A percentile compares a stretch with the other conserved stretches of the same genome.
These are phyloP conservation scores for Myripristis jacobus DNA, from an alignment of 2,797 vertebrate genomes.

Conservation along the genomic window DNA sequence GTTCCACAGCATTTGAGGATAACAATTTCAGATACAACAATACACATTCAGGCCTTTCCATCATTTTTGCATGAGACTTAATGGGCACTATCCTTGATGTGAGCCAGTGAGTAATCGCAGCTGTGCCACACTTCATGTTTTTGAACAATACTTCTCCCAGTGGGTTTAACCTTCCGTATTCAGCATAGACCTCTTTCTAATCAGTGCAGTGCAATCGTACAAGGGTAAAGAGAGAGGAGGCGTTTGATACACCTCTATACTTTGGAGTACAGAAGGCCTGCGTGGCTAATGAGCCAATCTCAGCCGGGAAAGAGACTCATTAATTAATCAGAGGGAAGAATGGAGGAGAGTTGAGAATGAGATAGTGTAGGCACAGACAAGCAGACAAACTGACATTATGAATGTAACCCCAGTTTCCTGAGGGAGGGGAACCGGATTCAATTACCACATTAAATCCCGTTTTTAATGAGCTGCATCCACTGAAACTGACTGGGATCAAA, in stretches of 20 bases:
- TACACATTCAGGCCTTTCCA: neutral
- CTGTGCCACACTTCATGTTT: constrained; percentile 10
- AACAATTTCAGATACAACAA: constrained; percentile 2
- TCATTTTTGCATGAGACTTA: constrained; percentile 31
- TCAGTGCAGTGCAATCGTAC: constrained; percentile 10
- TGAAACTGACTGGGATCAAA: too few relatives aligned
- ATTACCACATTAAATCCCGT: too few relatives aligned
- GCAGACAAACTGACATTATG: neutral
- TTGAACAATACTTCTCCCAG: constrained; percentile 11
- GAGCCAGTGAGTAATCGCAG: constrained; percentile 29
- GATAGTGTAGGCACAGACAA: neutral
- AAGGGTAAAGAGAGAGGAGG: constrained; percentile 17
- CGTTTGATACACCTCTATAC: constrained; percentile 22
- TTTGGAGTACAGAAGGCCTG: constrained; percentile 5
- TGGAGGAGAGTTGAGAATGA: constrained; percentile 9
- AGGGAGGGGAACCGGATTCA: too few relatives aligned
- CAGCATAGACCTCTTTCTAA: neutral
- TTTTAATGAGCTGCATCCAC: too few relatives aligned
- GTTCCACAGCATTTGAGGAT: neutral
- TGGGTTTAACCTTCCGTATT: neutral
- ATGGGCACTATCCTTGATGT: too few relatives aligned
- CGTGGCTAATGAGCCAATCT: constrained; percentile 41
- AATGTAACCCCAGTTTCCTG: neutral
- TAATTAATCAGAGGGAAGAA: constrained; percentile 29
- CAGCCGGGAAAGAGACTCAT: constrained; percentile 26